Evolutionary conservation across 2,113 vertebrate species (phyloP).

Genomic region (Syngnathus floridae): DNA sequence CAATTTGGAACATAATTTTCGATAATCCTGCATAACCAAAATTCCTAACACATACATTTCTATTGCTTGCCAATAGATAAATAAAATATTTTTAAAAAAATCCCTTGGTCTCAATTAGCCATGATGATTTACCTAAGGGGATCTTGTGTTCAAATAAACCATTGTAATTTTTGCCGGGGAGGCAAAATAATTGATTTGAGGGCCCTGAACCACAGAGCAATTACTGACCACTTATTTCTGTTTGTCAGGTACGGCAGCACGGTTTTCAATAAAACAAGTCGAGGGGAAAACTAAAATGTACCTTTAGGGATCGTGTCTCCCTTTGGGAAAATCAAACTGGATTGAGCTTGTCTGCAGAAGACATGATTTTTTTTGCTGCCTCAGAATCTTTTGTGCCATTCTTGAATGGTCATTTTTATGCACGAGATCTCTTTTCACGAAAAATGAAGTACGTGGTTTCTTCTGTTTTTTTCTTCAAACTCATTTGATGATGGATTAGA

Average conservation of each 20-base stretch:
- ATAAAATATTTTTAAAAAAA: background rate
- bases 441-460: no score
- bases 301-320: slow-evolving; percentile 28
- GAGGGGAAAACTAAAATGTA: slow-evolving; percentile 43
- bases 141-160: slow-evolving; percentile 59
- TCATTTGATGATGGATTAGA: no score
- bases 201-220: slow-evolving; percentile 65
- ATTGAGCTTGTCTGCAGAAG: background rate
- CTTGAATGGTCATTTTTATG: no score
- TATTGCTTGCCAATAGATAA: slow-evolving; percentile 14
- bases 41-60: background rate
- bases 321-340: background rate
- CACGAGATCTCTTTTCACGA: no score
- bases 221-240: slow-evolving; percentile 65
- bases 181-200: slow-evolving; percentile 59
- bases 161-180: slow-evolving; percentile 56
- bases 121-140: slow-evolving; percentile 68
- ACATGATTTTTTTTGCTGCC: no score
- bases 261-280: slow-evolving; percentile 49
- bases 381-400: no score
- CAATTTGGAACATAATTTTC: slow-evolving; percentile 1
- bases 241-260: slow-evolving; percentile 58
- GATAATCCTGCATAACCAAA: background rate
- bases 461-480: no score
- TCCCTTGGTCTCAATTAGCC: slow-evolving; percentile 70